Base-by-base conservation (phyloP, 2,888 invertebrate genomes). In the Drosophila cracens region DNA sequence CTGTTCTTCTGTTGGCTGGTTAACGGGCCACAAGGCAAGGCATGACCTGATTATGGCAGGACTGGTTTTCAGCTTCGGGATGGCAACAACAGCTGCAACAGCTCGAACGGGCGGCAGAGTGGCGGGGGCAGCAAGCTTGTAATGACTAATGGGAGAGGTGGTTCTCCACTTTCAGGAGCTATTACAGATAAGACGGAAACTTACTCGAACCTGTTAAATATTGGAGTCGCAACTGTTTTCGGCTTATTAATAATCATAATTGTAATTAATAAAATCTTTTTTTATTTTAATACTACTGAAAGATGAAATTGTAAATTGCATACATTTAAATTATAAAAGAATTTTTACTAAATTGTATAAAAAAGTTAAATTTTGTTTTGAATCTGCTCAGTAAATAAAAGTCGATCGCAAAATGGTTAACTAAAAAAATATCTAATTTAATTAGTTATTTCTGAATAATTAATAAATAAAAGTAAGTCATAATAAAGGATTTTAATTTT, bases 1-100 rank as follows among this genome's bases (percentile, higher is more conserved):
- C 75, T 51, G 75, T 74, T 83, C 73, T 81, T 82, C 69, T 74
- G 60, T 52, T 38, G 38, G 36, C 51, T 48, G 60, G 70, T 65
- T 76, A 81, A 76, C 72, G 70, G 71, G 59, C 70, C 62, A 61
- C 56, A 64, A 60, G 79, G 73, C 66, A 78, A 71, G 70, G 75
- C 76, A 68, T 81, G 86, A 87, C 84, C 83, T 87, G 81, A 80
- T 82, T 86, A 89, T 89, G 89, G 85, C 80, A 86, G 89, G 85
- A 86, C 87, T 74, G 89, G 89, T 88, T 82, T 80, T 48, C 43
- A 29, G 29, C 27, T 33, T 16, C 36, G 25, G 18, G 36, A 34
- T 10, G 38, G n/a, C 56, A 38, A 38, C 13, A 74, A 59, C 60
- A 48, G 61, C 63, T 46, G 43, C 60, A 58, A 27, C 73, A 38